Evolutionary conservation across 2,113 vertebrate species (phyloP).

Genomic region (Ceuthmochares aereus): DNA sequence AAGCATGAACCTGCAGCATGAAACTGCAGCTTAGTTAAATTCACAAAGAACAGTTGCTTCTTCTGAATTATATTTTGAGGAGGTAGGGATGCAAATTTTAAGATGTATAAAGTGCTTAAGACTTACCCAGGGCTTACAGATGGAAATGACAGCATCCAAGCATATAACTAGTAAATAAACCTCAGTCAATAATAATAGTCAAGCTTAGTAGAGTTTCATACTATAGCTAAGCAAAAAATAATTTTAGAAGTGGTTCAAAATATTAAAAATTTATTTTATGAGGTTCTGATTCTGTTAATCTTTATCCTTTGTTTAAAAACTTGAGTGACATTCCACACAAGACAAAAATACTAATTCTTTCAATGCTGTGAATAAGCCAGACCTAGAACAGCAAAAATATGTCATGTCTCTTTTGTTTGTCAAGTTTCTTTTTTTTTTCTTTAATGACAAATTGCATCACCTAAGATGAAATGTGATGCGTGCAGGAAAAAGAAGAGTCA

Average conservation of each 20-base stretch:
- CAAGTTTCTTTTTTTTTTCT: background rate
- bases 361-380: background rate
- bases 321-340: background rate
- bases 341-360: background rate
- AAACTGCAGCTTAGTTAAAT: background rate
- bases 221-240: background rate
- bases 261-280: background rate
- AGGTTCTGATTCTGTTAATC: background rate
- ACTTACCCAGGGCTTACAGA: background rate
- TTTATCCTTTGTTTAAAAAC: background rate
- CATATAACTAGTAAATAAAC: background rate
- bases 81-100: background rate
- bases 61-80: background rate
- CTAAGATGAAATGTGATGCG: background rate
- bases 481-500: background rate
- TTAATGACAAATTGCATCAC: background rate
- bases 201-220: background rate
- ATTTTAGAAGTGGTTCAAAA: background rate
- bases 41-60: background rate
- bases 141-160: background rate
- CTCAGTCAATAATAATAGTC: background rate
- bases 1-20: background rate
- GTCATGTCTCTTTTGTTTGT: background rate
- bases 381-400: background rate
- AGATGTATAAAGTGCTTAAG: background rate